These are phyloP conservation scores for Branchinecta lynchi DNA, from an alignment of 1,140 invertebrate species.

Conservation along the genomic window DNA sequence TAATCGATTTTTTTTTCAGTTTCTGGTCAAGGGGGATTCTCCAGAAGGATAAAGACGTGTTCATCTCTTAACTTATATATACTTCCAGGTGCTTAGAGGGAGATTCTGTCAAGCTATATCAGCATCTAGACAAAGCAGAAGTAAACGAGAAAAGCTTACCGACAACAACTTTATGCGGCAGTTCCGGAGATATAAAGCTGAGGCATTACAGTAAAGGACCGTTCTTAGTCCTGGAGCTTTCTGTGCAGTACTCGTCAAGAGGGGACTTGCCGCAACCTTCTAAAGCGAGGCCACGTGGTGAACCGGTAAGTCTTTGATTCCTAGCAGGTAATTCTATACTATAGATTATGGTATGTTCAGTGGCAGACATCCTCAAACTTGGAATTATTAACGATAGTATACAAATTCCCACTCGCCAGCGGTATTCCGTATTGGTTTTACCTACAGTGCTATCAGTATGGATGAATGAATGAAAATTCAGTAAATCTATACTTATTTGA, in stretches of 20 bases:
- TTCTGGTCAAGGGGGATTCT: no score
- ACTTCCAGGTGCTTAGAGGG: neutral
- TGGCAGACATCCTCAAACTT: no score
- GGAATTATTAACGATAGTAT: no score
- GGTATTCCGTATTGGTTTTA: no score
- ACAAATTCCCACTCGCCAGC: no score
- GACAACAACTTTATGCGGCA: neutral
- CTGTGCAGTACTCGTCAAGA: neutral
- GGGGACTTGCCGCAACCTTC: neutral
- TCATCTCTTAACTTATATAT: neutral
- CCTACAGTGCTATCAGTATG: no score
- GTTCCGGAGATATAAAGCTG: neutral
- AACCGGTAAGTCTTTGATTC: neutral
- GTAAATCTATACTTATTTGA: no score
- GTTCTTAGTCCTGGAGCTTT: neutral
- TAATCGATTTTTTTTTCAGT: no score
- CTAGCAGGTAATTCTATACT: no score
- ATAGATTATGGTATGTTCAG: no score
- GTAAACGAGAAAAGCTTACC: constrained; percentile 1
- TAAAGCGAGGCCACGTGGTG: neutral
- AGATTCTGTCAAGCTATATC: neutral
- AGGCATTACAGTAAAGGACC: neutral
- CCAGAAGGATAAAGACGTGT: no score
- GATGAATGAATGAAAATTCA: no score
- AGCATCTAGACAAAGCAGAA: constrained; percentile 10